These are phyloP conservation scores for Nemoura dubitans DNA, from an alignment of 2,888 invertebrate genomes.

Conservation along the genomic window DNA sequence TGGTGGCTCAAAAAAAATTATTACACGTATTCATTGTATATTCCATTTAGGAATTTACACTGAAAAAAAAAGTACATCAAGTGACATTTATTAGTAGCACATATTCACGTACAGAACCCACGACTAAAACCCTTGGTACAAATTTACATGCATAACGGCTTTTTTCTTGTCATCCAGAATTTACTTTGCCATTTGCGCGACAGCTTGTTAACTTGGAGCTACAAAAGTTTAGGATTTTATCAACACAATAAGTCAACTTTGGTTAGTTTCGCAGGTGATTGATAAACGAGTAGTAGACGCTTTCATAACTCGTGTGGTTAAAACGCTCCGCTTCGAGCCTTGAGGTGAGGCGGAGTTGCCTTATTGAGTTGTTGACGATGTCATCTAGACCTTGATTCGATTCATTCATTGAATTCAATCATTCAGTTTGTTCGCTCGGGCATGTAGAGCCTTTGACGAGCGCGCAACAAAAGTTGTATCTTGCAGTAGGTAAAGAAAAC, in stretches of 20 bases:
- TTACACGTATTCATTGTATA: too few species aligned
- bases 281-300: slow-evolving; percentile 20
- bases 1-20: too few species aligned
- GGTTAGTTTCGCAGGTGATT: slow-evolving; percentile 18
- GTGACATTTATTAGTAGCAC: too few species aligned
- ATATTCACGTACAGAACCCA: too few species aligned
- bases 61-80: too few species aligned
- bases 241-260: slow-evolving; percentile 24
- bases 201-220: slow-evolving; percentile 30
- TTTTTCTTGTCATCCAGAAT: neutral
- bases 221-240: slow-evolving; percentile 4
- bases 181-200: slow-evolving; percentile 36
- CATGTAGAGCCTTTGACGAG: neutral
- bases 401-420: neutral
- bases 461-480: neutral
- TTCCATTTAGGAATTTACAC: too few species aligned
- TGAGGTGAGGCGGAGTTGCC: neutral
- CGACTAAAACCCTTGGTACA: too few species aligned
- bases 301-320: neutral
- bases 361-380: neutral
- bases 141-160: too few species aligned
- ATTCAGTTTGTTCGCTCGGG: neutral
- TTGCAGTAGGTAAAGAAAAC: too few species aligned
- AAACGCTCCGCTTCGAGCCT: neutral
- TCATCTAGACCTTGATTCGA: neutral